Evolutionary conservation across 2,888 invertebrate species (phyloP).

Genomic region (Mayetiola destructor): DNA sequence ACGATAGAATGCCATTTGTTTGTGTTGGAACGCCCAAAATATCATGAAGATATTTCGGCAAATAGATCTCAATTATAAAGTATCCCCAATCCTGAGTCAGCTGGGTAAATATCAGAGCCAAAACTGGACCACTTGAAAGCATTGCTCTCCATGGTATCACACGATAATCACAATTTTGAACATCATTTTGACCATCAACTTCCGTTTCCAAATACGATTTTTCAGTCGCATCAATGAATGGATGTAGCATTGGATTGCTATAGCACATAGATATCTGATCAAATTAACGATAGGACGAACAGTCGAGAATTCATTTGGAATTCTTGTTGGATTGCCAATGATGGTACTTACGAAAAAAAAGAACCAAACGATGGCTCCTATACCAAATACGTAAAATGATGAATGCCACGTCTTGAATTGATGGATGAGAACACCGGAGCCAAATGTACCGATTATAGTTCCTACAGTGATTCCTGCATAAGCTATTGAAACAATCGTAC

Average conservation of each 20-base stretch:
- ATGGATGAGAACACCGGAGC: slow-evolving; percentile 64
- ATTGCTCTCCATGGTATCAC: neutral
- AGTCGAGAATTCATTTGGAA: too few species aligned
- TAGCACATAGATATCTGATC: neutral
- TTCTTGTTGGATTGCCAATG: too few species aligned
- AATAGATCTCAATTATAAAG: slow-evolving; percentile 54
- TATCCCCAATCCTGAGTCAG: slow-evolving; percentile 48
- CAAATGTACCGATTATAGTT: slow-evolving; percentile 45
- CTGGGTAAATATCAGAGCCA: neutral
- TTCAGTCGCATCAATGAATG: neutral
- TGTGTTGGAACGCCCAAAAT: slow-evolving; percentile 50
- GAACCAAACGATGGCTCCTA: slow-evolving; percentile 58
- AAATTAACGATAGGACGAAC: too few species aligned
- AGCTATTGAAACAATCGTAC: too few species aligned
- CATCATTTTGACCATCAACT: neutral
- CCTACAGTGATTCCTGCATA: too few species aligned
- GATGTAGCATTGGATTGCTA: neutral
- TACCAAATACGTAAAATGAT: slow-evolving; percentile 72
- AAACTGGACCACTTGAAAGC: neutral
- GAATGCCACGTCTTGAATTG: slow-evolving; percentile 54
- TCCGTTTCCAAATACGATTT: neutral
- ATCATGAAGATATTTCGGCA: slow-evolving; percentile 55
- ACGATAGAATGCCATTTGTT: slow-evolving; percentile 45
- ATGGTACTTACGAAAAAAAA: slow-evolving; percentile 47
- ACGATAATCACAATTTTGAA: neutral